These are phyloP conservation scores for Seira ritae DNA, from an alignment of 2,888 invertebrate species.

Conservation along the genomic window DNA sequence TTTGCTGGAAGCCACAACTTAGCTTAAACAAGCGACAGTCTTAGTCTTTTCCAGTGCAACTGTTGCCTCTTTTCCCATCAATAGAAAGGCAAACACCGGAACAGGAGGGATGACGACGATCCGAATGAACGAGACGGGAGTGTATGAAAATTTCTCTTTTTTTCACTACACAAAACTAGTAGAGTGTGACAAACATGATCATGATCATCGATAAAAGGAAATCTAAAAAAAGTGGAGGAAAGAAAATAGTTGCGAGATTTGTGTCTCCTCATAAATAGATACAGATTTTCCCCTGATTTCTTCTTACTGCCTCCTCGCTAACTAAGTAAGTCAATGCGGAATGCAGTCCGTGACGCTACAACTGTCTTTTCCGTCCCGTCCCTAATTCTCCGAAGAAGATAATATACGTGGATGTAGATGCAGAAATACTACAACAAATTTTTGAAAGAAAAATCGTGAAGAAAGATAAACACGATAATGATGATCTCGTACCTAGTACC, in stretches of 20 bases:
- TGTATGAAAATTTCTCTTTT: slow-evolving; percentile 5
- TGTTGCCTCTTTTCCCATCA: slow-evolving; percentile 42
- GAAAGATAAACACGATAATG: no score
- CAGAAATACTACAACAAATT: neutral
- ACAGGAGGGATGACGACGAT: slow-evolving; percentile 23
- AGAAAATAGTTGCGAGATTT: neutral
- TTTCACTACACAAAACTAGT: slow-evolving; percentile 12
- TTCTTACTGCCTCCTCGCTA: neutral
- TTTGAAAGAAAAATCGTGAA: no score
- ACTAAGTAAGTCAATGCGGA: no score
- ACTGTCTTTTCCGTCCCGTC: neutral
- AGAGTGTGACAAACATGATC: slow-evolving; percentile 21
- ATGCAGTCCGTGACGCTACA: neutral
- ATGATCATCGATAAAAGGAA: slow-evolving; percentile 20
- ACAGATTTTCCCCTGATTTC: neutral
- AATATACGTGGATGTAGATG: neutral
- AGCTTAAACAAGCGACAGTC: slow-evolving; percentile 8
- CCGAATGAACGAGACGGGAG: slow-evolving; percentile 13
- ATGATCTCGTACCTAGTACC: no score
- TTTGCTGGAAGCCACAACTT: slow-evolving; percentile 22
- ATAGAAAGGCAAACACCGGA: slow-evolving; percentile 21
- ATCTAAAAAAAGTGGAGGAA: neutral
- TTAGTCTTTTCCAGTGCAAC: slow-evolving; percentile 36
- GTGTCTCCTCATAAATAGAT: neutral
- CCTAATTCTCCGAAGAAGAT: neutral